Conservation (phyloP, 2,113 vertebrate genomes). For the Semnopithecus entellus region DNA sequence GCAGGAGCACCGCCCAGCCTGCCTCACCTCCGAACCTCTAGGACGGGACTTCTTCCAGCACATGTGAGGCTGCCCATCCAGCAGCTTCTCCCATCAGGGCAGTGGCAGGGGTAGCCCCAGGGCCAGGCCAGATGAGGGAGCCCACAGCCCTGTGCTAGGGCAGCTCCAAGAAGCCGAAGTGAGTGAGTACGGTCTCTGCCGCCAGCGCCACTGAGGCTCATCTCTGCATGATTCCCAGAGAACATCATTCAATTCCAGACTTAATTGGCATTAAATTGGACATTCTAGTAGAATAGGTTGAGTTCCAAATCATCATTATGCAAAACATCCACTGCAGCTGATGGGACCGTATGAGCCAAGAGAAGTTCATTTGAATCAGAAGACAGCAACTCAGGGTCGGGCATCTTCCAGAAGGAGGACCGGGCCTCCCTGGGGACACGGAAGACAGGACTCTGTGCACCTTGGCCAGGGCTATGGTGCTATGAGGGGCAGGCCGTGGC, state of each 20-base stretch:
- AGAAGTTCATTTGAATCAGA: accelerated
- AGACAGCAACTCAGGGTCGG: background rate
- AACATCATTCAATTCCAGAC: background rate
- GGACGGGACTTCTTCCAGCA: no score
- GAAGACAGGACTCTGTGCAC: accelerated
- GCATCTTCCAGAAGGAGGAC: background rate
- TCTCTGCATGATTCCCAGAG: accelerated
- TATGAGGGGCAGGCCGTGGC: accelerated
- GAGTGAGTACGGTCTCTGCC: accelerated
- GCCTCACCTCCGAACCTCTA: accelerated
- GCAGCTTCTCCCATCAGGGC: background rate
- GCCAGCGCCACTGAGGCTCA: background rate
- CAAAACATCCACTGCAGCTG: accelerated
- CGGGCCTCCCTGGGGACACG: accelerated
- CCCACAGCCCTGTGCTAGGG: no score
- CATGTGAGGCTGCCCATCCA: accelerated
- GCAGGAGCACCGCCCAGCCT: background rate
- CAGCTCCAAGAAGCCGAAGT: background rate
- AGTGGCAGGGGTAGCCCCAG: background rate
- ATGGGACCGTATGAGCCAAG: accelerated
- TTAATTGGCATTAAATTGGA: background rate
- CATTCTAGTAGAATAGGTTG: no score
- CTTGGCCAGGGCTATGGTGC: background rate
- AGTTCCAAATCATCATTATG: background rate
- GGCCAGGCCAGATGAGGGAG: background rate